Evolutionary conservation across 2,888 invertebrate genomes (phyloP).

Genomic region (Pseudococcus jackbeardsleyi): DNA sequence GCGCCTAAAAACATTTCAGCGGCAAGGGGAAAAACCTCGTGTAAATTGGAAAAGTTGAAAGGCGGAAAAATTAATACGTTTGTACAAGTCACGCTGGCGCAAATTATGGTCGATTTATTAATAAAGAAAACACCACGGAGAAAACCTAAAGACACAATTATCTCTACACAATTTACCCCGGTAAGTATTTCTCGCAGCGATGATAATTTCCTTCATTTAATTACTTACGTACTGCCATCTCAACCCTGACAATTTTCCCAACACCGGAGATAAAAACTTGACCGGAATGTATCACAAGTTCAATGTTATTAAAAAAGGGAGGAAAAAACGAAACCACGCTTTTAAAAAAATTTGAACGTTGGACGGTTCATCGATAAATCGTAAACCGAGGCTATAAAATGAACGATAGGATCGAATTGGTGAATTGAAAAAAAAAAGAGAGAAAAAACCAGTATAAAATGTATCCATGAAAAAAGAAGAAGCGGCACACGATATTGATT

Average conservation of each 20-base stretch:
- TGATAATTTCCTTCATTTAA: background rate
- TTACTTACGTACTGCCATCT: background rate
- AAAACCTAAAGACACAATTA: background rate
- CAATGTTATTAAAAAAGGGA: background rate
- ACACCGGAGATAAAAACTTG: background rate
- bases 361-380: background rate
- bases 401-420: conserved; percentile 2
- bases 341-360: background rate
- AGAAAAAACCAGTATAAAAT: background rate
- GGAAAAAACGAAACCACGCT: background rate
- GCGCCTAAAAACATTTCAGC: background rate
- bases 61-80: background rate
- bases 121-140: background rate
- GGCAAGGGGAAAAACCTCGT: background rate
- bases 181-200: background rate
- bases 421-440: background rate
- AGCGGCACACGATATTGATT: conserved; percentile 54
- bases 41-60: background rate
- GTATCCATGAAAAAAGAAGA: background rate
- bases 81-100: background rate
- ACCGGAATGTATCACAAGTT: background rate
- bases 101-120: background rate
- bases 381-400: background rate
- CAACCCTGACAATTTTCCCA: background rate
- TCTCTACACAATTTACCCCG: background rate